phyloP scores from a whole-genome alignment of 1,140 invertebrate species.

The Microplitis demolitor region DNA sequence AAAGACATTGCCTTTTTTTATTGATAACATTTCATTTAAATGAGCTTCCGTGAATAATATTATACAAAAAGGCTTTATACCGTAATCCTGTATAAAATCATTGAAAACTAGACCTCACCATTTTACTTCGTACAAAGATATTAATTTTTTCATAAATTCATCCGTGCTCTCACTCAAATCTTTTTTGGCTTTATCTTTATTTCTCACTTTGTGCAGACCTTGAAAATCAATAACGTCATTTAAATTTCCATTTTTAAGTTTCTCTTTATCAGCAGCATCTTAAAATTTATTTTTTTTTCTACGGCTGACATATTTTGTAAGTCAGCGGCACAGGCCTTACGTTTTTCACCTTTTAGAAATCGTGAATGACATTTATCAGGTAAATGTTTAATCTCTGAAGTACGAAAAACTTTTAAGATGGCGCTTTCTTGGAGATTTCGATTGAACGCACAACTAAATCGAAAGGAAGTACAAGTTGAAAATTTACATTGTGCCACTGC shows the following conservation, averaged over 20 bases:
- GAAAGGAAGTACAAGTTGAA: background rate
- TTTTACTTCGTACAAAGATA: background rate
- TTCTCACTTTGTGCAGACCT: no score
- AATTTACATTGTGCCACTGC: background rate
- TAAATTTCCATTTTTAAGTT: no score
- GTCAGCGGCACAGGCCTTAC: no score
- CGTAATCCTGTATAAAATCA: background rate
- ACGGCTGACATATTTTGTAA: no score
- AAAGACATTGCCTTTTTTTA: background rate
- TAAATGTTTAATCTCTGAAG: background rate
- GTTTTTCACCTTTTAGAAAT: no score
- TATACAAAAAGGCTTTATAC: background rate
- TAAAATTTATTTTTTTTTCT: no score
- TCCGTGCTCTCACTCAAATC: no score
- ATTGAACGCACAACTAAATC: background rate
- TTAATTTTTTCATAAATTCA: background rate
- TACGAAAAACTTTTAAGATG: background rate
- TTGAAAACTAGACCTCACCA: background rate
- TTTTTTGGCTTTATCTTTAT: no score
- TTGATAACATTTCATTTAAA: background rate
- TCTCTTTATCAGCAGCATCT: no score
- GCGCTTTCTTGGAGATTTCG: background rate
- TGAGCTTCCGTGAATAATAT: background rate
- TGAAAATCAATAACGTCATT: no score
- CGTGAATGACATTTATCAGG: no score